Base-by-base conservation (phyloP, 2,888 invertebrate species). In the Hedychridium roseum region DNA sequence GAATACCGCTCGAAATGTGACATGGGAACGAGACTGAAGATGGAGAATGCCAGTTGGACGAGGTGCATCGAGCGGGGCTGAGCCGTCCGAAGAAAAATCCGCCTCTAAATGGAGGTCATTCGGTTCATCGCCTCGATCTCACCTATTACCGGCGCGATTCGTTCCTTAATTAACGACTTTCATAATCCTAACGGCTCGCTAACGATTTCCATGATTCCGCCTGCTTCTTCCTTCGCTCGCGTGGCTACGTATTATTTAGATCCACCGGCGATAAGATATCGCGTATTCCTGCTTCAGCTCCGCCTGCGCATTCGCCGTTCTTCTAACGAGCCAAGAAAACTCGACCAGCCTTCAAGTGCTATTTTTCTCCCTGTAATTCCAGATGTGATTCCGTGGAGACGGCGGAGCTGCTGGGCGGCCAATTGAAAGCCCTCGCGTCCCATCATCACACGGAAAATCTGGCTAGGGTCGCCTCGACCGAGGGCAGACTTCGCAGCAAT, bases 301-400 rank as follows among this genome's bases (percentile, higher is more conserved):
- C n/a, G n/a, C n/a, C n/a, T n/a, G n/a, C n/a, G n/a, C n/a, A n/a
- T n/a, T n/a, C n/a, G n/a, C n/a, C n/a, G n/a, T n/a, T n/a, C n/a
- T n/a, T n/a, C n/a, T n/a, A n/a, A n/a, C n/a, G n/a, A n/a, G n/a
- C n/a, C n/a, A n/a, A n/a, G n/a, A n/a, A n/a, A n/a, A n/a, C n/a
- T n/a, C n/a, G n/a, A n/a, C n/a, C n/a, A n/a, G n/a, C n/a, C n/a
- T n/a, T n/a, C n/a, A n/a, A n/a, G n/a, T n/a, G n/a, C n/a, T n/a
- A n/a, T n/a, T n/a, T n/a, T n/a, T n/a, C n/a, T n/a, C n/a, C n/a
- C n/a, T n/a, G n/a, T n/a, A n/a, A 16, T 26, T 50, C 87, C 76
- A 87, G 96, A 80, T 96, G 94, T 78, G 97, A 97, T 79, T 94
- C 94, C 6, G 88, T 94, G 57, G 91, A 94, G 74, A 97, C 97